These are phyloP conservation scores for Malurus alboscapulatus DNA, from an alignment of 2,113 vertebrate species.

Conservation along the genomic window DNA sequence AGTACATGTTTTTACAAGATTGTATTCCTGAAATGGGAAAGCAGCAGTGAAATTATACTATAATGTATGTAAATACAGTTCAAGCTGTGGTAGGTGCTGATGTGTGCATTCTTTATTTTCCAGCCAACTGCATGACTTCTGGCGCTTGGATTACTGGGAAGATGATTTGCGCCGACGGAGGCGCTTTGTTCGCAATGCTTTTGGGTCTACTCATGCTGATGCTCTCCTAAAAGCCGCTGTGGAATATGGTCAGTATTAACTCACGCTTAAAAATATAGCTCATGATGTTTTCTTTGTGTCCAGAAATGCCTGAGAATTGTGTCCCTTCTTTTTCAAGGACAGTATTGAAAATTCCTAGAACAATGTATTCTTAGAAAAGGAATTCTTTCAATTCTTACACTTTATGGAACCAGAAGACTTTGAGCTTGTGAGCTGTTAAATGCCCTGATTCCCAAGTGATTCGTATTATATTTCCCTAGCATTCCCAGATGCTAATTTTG, in stretches of 20 bases:
- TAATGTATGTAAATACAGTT: constrained; percentile 15
- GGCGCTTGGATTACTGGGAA: constrained; percentile 99
- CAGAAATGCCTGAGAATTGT: not conserved
- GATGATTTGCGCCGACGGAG: constrained; percentile 93
- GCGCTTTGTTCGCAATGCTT: constrained; percentile 93
- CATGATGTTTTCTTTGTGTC: not conserved
- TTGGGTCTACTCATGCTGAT: constrained; percentile 92
- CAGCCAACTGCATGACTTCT: constrained; percentile 94
- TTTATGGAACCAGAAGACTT: constrained; percentile 5
- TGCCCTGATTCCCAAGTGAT: not conserved
- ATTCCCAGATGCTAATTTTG: not conserved
- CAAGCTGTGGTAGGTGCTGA: constrained; percentile 41
- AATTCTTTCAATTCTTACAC: not conserved
- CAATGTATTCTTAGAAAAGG: not conserved
- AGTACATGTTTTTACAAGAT: constrained; percentile 16
- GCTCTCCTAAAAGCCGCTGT: constrained; percentile 85
- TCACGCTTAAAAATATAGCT: not conserved
- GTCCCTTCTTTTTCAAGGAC: not conserved
- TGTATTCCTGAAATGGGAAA: constrained; percentile 24
- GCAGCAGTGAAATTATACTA: not conserved
- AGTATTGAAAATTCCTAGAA: not conserved
- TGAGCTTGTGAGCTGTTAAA: constrained; percentile 6
- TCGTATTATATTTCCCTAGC: not conserved
- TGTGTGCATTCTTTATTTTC: constrained; percentile 25
- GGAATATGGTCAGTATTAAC: constrained; percentile 88